Evolutionary conservation across 1,140 invertebrate genomes (phyloP), one percentile per base, ranked within the genome.

Genomic region (Ceratina japonica): DNA sequence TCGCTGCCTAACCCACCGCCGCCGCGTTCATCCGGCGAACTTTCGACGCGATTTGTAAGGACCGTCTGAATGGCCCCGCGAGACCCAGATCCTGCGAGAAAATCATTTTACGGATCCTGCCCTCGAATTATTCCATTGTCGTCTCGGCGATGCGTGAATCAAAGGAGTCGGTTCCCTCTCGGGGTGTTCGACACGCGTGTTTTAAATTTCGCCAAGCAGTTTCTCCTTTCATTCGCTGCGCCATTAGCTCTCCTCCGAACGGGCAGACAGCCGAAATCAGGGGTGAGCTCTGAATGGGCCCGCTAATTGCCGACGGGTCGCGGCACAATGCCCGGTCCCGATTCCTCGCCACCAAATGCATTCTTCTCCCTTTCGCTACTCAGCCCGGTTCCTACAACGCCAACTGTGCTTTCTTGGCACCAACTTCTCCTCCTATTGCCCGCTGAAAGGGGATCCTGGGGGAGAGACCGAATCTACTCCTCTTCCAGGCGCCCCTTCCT

Each of bases 291-390:
- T 87, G 85, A 87, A 87, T 84, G 85, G 83, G 70, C 66, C 73
- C 85, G 80, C 80, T 87, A 87, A 87, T 87, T 87, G 84, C 83
- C 83, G 75, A 74, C 59, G 81, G 82, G 82, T 85, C 81, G 80
- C 72, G 80, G 59, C 81, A 87, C 86, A 87, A 87, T 86, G 81
- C 81, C 18, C 81, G 71, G 72, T 61, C 78, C 78, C 78, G 81
- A 82, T 82, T 80, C 66, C 63, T 62, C 27, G 56, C 56, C 52
- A 27, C 70, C 82, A 73, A 72, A 71, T 81, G 78, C 83, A 75
- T 76, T 82, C 82, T 83, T 87, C 81, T 83, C 80, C 58, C 77
- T 85, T 81, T 80, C 79, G 81, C 77, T 76, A 83, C 80, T 80
- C 77, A 15, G 78, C 24, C 27, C 49, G 51, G 44, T 59, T 80